Percentiles rank a stretch among this genome's conserved stretches.
These are phyloP conservation scores for Chamaedrilus cognettii DNA, from an alignment of 2,888 invertebrate species.

Conservation along the genomic window DNA sequence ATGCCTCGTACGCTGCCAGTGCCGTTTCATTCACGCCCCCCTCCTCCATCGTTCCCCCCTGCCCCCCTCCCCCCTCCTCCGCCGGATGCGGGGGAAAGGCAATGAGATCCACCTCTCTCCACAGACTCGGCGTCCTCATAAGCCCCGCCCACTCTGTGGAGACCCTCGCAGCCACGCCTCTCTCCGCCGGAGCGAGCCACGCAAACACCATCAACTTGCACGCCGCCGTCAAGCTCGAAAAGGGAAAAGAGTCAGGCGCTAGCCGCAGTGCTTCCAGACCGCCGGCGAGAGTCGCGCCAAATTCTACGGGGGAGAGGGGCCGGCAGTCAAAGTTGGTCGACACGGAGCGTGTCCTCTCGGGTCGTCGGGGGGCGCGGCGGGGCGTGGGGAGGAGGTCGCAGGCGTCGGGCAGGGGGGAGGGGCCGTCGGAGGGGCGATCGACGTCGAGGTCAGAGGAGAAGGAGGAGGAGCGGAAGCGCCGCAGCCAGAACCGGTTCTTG, in stretches of 20 bases:
- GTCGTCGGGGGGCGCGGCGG: not conserved
- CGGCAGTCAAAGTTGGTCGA: slow-evolving; percentile 3
- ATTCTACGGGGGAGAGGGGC: slow-evolving; percentile 11
- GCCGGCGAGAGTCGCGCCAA: not conserved
- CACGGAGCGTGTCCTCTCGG: slow-evolving; percentile 4
- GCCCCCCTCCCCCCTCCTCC: not conserved
- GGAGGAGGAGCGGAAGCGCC: slow-evolving; percentile 26
- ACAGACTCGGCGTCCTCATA: slow-evolving; percentile 46
- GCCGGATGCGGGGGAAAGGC: slow-evolving; percentile 44
- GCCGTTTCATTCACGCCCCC: slow-evolving; percentile 15
- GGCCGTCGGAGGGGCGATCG: slow-evolving; percentile 3
- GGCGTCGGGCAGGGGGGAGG: not conserved
- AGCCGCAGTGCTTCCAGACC: slow-evolving; percentile 10
- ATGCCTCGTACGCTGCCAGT: slow-evolving; percentile 10
- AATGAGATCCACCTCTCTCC: slow-evolving; percentile 50
- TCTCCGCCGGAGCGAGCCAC: slow-evolving; percentile 47
- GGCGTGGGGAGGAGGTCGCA: not conserved
- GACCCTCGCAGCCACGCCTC: slow-evolving; percentile 47
- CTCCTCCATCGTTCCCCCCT: slow-evolving; percentile 16
- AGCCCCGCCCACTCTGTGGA: slow-evolving; percentile 48
- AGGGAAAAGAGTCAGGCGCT: slow-evolving; percentile 43
- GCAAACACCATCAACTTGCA: slow-evolving; percentile 53
- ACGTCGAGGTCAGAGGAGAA: slow-evolving; percentile 28
- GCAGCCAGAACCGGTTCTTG: slow-evolving; percentile 11
- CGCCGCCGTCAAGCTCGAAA: slow-evolving; percentile 48